Conservation (phyloP, 2,888 invertebrate species). For the Lampropteryx suffumata region DNA sequence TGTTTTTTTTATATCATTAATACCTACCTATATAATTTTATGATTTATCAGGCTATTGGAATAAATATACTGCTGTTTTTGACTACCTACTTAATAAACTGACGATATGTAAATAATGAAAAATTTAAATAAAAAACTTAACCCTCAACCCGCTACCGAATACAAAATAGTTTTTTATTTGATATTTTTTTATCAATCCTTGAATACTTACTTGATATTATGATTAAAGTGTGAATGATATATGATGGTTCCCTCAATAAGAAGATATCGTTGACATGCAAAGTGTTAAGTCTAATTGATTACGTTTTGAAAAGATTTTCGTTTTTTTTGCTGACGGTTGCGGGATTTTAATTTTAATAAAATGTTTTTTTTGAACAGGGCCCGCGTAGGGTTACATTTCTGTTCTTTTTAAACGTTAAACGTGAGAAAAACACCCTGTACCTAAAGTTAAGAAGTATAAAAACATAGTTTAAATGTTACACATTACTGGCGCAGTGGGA, state of each 20-base stretch:
- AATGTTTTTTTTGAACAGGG: constrained; percentile 13
- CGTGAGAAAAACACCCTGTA: background rate
- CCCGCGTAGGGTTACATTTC: constrained; percentile 4
- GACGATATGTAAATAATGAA: constrained; percentile 39
- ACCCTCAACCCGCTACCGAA: constrained; percentile 29
- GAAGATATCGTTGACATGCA: constrained; percentile 52
- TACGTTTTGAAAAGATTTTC: constrained; percentile 48
- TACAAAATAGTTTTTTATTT: constrained; percentile 23
- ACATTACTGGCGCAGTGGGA: too few relatives aligned
- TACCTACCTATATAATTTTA: too few relatives aligned
- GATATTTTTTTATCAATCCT: constrained; percentile 38
- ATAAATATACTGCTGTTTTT: too few relatives aligned
- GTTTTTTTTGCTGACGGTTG: constrained; percentile 30
- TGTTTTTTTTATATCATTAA: too few relatives aligned
- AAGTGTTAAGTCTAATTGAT: constrained; percentile 66
- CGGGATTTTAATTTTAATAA: constrained; percentile 37
- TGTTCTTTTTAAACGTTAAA: background rate
- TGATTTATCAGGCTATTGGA: background rate
- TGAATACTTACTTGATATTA: constrained; percentile 49
- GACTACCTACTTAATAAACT: constrained; percentile 3
- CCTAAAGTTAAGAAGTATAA: too few relatives aligned
- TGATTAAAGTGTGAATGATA: constrained; percentile 53
- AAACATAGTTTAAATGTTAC: background rate
- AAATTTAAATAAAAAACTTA: constrained; percentile 40
- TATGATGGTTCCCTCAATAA: constrained; percentile 43